These are phyloP conservation scores for Zapornia atra DNA, from an alignment of 2,113 vertebrate genomes.

Conservation along the genomic window DNA sequence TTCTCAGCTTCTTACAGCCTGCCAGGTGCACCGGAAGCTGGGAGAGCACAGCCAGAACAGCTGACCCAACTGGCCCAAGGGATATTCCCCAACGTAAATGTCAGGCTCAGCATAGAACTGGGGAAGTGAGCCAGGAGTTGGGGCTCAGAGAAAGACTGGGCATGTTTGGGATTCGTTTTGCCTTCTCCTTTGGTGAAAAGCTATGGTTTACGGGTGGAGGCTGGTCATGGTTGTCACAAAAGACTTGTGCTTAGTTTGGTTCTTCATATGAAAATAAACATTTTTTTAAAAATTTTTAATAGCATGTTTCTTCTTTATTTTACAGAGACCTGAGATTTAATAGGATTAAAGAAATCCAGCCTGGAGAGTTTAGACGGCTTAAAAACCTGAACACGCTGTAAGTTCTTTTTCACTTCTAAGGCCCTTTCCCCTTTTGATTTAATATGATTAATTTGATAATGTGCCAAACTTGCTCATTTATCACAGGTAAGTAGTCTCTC, in stretches of 20 bases:
- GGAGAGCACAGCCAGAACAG: no score
- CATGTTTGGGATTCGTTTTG: background rate
- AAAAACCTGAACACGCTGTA: slow-evolving; percentile 97
- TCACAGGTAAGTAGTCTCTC: background rate
- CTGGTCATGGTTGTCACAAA: background rate
- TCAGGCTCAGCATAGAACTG: no score
- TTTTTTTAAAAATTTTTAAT: background rate
- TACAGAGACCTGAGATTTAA: slow-evolving; percentile 97
- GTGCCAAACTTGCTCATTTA: background rate
- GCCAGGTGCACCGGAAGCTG: no score
- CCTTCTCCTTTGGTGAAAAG: background rate
- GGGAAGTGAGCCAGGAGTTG: no score
- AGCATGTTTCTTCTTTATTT: background rate
- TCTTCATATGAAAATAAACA: background rate
- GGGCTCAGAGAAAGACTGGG: no score
- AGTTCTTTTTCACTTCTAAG: slow-evolving; percentile 69
- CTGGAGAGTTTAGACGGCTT: slow-evolving; percentile 87
- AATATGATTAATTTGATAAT: background rate
- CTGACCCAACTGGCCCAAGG: no score
- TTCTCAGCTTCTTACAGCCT: no score
- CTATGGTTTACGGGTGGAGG: background rate
- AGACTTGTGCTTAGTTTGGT: background rate
- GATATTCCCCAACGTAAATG: no score
- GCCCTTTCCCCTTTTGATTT: background rate
- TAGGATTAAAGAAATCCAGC: slow-evolving; percentile 94